A percentile compares a stretch with the other conserved stretches of the same genome.
Evolutionary conservation across 2,113 vertebrate genomes (phyloP).

Genomic region (Nerophis ophidion): DNA sequence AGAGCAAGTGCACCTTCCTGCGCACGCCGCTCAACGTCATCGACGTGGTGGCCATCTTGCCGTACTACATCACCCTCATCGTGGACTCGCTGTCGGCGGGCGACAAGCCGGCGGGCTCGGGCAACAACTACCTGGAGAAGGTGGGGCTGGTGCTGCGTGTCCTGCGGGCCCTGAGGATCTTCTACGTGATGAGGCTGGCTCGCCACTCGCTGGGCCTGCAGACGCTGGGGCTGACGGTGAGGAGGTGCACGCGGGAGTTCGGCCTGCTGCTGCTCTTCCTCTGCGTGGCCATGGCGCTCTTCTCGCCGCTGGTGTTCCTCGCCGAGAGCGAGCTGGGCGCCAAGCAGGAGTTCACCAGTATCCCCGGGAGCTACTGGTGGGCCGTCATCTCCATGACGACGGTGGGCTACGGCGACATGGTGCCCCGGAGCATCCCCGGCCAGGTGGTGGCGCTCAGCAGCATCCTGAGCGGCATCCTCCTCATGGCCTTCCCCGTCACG

Average conservation of each 20-base stretch:
- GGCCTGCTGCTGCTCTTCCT: constrained; percentile 91
- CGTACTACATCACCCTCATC: constrained; percentile 89
- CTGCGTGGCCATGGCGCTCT: constrained; percentile 93
- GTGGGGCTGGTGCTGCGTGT: constrained; percentile 87
- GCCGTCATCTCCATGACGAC: constrained; percentile 98
- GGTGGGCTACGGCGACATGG: constrained; percentile 96
- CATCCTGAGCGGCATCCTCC: constrained; percentile 93
- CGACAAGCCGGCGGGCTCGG: constrained; percentile 65
- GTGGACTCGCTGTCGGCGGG: constrained; percentile 78
- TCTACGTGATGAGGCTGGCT: constrained; percentile 90
- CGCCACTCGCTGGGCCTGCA: constrained; percentile 91
- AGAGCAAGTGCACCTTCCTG: constrained; percentile 88
- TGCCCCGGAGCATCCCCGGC: constrained; percentile 90
- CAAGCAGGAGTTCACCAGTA: constrained; percentile 92
- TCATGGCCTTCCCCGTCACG: constrained; percentile 94
- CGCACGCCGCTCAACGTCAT: constrained; percentile 88
- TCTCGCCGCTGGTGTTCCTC: constrained; percentile 86
- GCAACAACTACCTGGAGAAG: constrained; percentile 90
- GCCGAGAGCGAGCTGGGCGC: constrained; percentile 93
- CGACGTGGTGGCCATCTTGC: constrained; percentile 90
- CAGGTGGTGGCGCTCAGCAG: constrained; percentile 95
- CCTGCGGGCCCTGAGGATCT: constrained; percentile 87
- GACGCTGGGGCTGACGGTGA: constrained; percentile 86
- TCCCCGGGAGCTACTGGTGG: constrained; percentile 96
- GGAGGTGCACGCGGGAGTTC: constrained; percentile 87